phyloP scores from a whole-genome alignment of 2,888 invertebrate genomes.

The Lepas anatifera region DNA sequence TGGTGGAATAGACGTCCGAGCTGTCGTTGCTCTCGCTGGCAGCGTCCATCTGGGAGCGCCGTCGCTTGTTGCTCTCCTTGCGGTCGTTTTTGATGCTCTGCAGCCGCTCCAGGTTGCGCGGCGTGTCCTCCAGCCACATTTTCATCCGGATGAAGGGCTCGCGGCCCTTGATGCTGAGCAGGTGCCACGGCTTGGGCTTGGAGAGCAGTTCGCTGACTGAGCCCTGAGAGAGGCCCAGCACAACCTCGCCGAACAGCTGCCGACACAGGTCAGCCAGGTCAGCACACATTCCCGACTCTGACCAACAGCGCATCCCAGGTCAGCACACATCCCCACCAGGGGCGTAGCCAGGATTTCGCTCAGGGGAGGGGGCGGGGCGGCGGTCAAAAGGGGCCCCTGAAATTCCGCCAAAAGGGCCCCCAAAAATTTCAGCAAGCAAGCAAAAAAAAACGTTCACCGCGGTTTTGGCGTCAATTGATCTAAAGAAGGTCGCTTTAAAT shows the following conservation, averaged over 20 bases:
- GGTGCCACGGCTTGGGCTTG: conserved; percentile 98
- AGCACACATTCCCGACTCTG: too few species aligned
- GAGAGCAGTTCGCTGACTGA: conserved; percentile 94
- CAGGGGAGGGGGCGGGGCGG: too few species aligned
- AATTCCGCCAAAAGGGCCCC: too few species aligned
- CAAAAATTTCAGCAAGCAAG: too few species aligned
- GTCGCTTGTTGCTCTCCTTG: conserved; percentile 78
- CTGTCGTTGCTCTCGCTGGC: conserved; percentile 79
- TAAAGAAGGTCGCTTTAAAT: too few species aligned
- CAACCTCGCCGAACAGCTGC: conserved; percentile 90
- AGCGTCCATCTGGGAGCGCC: conserved; percentile 39
- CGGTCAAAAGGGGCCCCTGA: too few species aligned
- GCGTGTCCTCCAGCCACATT: conserved; percentile 79
- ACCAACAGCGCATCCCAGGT: too few species aligned
- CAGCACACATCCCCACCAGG: too few species aligned
- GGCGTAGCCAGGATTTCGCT: too few species aligned
- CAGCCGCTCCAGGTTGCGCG: conserved; percentile 83
- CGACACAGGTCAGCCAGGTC: background rate
- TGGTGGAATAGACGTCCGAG: conserved; percentile 49
- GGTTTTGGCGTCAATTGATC: too few species aligned
- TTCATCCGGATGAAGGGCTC: conserved; percentile 96
- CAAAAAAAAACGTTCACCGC: too few species aligned
- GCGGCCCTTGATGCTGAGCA: conserved; percentile 94
- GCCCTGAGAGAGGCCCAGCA: conserved; percentile 88
- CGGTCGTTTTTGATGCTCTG: conserved; percentile 47